Conservation (phyloP, 2,797 vertebrate genomes). For the Sebastes nivosus region DNA sequence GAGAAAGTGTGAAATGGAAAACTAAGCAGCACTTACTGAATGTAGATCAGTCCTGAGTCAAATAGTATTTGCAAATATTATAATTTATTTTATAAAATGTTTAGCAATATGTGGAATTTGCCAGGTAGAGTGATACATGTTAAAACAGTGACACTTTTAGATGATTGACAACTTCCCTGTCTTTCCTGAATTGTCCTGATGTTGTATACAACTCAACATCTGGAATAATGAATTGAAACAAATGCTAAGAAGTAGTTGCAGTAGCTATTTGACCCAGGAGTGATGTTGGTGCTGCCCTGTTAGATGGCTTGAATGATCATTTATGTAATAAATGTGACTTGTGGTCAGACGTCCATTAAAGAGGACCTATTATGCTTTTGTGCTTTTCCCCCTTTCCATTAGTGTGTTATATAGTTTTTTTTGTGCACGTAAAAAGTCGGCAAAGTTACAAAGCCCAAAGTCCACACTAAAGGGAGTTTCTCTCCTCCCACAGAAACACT, state of each 20-base stretch:
- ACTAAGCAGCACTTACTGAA: conserved; percentile 30
- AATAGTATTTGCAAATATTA: neutral
- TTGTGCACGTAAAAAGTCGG: no score
- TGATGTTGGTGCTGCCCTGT: conserved; percentile 25
- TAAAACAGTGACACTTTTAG: neutral
- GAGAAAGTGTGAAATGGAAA: conserved; percentile 33
- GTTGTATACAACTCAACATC: neutral
- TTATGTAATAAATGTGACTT: conserved; percentile 15
- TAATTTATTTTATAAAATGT: neutral
- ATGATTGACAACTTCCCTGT: neutral
- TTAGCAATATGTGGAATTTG: neutral
- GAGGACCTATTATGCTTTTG: no score
- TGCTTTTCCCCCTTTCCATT: no score
- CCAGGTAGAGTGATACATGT: neutral
- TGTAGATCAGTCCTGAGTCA: conserved; percentile 38
- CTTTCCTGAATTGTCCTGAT: neutral
- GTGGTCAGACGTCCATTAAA: conserved; percentile 22
- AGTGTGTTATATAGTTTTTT: no score
- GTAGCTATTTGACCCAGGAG: conserved; percentile 15
- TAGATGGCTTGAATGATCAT: conserved; percentile 2
- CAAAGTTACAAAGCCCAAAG: no score
- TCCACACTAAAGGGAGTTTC: no score
- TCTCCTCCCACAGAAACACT: no score
- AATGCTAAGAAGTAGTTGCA: conserved; percentile 1
- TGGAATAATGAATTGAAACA: conserved; percentile 1